Base-by-base conservation (phyloP, 2,113 vertebrate species). In the Melanerpes aurifrons region DNA sequence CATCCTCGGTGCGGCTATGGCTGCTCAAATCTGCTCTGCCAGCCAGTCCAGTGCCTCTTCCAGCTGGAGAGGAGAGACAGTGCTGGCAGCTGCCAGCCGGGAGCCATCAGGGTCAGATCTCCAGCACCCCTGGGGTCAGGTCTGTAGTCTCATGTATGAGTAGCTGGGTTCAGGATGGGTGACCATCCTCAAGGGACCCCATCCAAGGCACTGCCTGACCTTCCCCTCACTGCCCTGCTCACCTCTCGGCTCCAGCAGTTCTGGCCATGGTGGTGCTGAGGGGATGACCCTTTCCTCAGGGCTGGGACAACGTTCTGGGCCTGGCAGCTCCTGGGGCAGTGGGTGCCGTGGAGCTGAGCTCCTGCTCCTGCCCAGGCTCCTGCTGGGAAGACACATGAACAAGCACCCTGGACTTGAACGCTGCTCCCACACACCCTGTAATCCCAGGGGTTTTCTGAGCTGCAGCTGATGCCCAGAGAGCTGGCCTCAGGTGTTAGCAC, bases 201-300 rank as follows among this genome's bases (percentile, higher is more conserved):
- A 32, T 5, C 18, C 1, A 0, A 47, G 22, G 48, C 15, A 7
- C 31, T 73, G 12, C 43, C 40, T 2, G 20, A 48, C n/a, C 6
- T 84, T 84, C n/a, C 56, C 40, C 17, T 3, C 7, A 0, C 35
- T 26, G 7, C 28, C 71, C 32, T 1, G 7, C 96, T 97, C 75
- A 98, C 97, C 97, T 97, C 57, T 93, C 1, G 62, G 74, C 11
- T 97, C 92, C 0, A 57, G 70, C 53, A 48, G 21, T 35, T 58
- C 7, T 0, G 97, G 97, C 90, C 98, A 87, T 0, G 97, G 97
- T 0, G 98, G 98, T 25, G 97, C 98, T 0, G 98, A 97, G 32
- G 97, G 97, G 10, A 94, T 53, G 7, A 96, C 96, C 81, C 64
- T 91, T 84, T 64, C 70, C 35, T 89, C 57, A 0, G 83, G 25